Evolutionary conservation across 2,113 vertebrate species (phyloP), one percentile per base, ranked within the genome.

Genomic region (Bubo bubo): DNA sequence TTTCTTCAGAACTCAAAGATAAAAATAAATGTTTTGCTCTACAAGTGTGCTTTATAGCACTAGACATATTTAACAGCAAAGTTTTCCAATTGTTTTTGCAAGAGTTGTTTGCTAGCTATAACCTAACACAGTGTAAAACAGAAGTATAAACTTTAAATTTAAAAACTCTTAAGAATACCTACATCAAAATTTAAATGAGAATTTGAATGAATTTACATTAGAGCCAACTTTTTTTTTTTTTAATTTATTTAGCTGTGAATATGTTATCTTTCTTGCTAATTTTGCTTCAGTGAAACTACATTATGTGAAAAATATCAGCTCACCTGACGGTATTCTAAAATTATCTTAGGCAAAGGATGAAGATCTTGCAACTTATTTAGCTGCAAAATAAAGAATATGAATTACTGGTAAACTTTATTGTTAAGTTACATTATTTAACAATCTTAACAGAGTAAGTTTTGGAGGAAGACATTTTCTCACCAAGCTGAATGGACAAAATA

Each of bases 251-350:
- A 82, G 32, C 34, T n/a, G 22, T 37, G 12, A 71, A 47, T 59
- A 43, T 21, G 3, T 56, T 50, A 7, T 14, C 28, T 75, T 66
- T 81, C 55, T 87, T 76, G 49, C 12, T 83, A 70, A 63, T 47
- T 92, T 82, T 76, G 32, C 37, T 67, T 85, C 47, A 74, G 14
- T 26, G 6, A 9, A 37, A 49, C 9, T 23, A 49, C 14, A 14
- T 16, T 27, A 45, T 35, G 23, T 26, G 70, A 62, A 43, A 77
- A 64, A 14, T 18, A 64, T 12, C 39, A 66, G 26, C 97, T 94
- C 92, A 99, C 99, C 98, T 98, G 99, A 76, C 99, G 98, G 83
- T 99, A 98, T 92, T 99, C 98, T 76, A 99, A 94, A 94, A 99
- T 98, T 77, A 99, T 98, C 98, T 98, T 99, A 32, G 99, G 99